Base-by-base conservation (phyloP, 30 jellyfish, hydroid and myxozoan species). In the Cassiopea xamachana region DNA sequence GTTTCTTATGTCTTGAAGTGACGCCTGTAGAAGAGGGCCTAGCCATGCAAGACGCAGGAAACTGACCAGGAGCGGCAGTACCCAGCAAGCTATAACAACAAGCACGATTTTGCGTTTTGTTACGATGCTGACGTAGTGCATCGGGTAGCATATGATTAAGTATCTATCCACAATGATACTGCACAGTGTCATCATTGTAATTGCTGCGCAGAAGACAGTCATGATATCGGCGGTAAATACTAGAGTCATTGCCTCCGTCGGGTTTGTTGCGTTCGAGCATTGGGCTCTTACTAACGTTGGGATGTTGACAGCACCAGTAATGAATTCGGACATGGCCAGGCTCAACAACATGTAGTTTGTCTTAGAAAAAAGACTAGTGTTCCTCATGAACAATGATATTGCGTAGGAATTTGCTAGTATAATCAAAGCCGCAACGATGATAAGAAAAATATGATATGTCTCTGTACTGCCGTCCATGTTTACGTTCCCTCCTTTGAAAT, bases 231-330 rank as follows among this genome's bases (percentile, higher is more conserved):
- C 92, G 16, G 90, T 81, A 6, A 89, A n/a, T 13, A 81, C 17
- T 1, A 81, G 1, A 1, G 83, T 61, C 76, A 59, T 48, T 13
- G 58, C 7, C 19, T 81, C 71, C 55, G 81, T 80, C 0, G 55
- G 10, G 62, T 39, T 39, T n/a, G 61, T 19, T 1, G 85, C 87
- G 18, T 51, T 80, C 9, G 13, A 48, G 15, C 69, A 61, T 46
- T 73, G 89, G 6, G 88, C 96, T 69, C 46, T 80, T 70, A 89
- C 86, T 69, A 73, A 17, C 68, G 87, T 59, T 1, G 96, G 96
- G 1, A 89, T 80, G 73, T 73, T 89, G 14, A 89, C 92, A 19
- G 89, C 73, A 18, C 96, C 96, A 14, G 96, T 89, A 84, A 89
- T 78, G 58, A 89, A 69, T 46, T 89, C 96, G 45, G 96, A 89